phyloP scores from a whole-genome alignment of 1,140 invertebrate species.

The Bombyx mandarina region DNA sequence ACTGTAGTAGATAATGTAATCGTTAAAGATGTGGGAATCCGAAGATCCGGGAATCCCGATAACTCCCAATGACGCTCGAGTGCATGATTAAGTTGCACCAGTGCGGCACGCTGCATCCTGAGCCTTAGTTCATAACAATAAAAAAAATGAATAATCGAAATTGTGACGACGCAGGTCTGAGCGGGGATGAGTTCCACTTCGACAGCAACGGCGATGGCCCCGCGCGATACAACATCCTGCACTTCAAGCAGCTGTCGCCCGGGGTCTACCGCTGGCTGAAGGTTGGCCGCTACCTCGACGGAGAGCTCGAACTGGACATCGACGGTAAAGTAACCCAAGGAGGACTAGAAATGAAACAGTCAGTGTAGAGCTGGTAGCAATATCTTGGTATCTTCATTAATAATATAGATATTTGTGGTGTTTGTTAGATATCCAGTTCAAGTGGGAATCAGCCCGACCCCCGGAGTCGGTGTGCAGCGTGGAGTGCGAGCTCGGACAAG shows the following conservation, averaged over 20 bases:
- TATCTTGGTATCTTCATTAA: background rate
- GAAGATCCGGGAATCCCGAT: too few relatives aligned
- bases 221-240: slow-evolving; percentile 94
- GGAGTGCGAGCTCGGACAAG: slow-evolving; percentile 88
- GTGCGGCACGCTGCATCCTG: too few relatives aligned
- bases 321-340: slow-evolving; percentile 68
- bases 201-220: slow-evolving; percentile 92
- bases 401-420: background rate
- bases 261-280: slow-evolving; percentile 88
- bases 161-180: slow-evolving; percentile 75
- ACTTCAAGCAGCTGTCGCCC: slow-evolving; percentile 87
- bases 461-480: slow-evolving; percentile 92
- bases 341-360: too few relatives aligned
- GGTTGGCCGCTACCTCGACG: slow-evolving; percentile 87
- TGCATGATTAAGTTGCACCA: too few relatives aligned
- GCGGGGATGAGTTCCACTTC: slow-evolving; percentile 91
- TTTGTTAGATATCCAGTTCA: slow-evolving; percentile 83
- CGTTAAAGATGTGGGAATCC: too few relatives aligned
- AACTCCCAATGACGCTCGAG: too few relatives aligned
- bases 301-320: slow-evolving; percentile 84
- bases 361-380: too few relatives aligned
- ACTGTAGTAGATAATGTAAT: too few relatives aligned
- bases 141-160: too few relatives aligned
- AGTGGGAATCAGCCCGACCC: slow-evolving; percentile 78
- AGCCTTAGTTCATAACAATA: too few relatives aligned